Evolutionary conservation across 2,797 vertebrate genomes (phyloP).

Genomic region (Selene dorsalis): DNA sequence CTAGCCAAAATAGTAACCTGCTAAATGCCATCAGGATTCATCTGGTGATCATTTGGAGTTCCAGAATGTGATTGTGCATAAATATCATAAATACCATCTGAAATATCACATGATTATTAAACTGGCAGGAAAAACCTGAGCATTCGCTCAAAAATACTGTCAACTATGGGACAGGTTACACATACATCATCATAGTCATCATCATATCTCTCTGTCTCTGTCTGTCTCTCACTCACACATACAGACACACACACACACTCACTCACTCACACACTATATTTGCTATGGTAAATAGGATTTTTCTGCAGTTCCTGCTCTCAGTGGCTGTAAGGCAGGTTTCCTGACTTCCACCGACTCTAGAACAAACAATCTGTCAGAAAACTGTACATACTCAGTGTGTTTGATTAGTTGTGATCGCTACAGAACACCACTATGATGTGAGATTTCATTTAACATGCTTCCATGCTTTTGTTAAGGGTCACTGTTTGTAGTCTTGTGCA

Average conservation of each 20-base stretch:
- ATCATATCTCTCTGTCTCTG: not conserved
- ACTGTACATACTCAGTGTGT: slow-evolving; percentile 34
- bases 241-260: slow-evolving; percentile 23
- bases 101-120: slow-evolving; percentile 23
- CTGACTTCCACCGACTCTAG: slow-evolving; percentile 57
- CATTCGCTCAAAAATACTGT: slow-evolving; percentile 14
- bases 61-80: not conserved
- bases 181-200: not conserved
- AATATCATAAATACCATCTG: not conserved
- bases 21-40: not conserved
- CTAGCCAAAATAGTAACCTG: not conserved
- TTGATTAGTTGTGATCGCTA: slow-evolving; percentile 68
- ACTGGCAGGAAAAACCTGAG: slow-evolving; percentile 6
- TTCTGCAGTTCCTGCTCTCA: slow-evolving; percentile 48
- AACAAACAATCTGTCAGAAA: slow-evolving; percentile 63
- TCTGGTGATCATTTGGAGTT: not conserved
- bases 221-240: slow-evolving; percentile 7
- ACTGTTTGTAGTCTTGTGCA: slow-evolving; percentile 56
- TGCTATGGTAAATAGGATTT: slow-evolving; percentile 48
- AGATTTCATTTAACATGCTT: slow-evolving; percentile 70
- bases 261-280: slow-evolving; percentile 20
- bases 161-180: slow-evolving; percentile 4
- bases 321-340: slow-evolving; percentile 67
- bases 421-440: slow-evolving; percentile 64
- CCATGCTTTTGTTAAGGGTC: slow-evolving; percentile 65